Evolutionary conservation across 2,797 vertebrate species (phyloP).

Genomic region (Arnoldichthys spilopterus): DNA sequence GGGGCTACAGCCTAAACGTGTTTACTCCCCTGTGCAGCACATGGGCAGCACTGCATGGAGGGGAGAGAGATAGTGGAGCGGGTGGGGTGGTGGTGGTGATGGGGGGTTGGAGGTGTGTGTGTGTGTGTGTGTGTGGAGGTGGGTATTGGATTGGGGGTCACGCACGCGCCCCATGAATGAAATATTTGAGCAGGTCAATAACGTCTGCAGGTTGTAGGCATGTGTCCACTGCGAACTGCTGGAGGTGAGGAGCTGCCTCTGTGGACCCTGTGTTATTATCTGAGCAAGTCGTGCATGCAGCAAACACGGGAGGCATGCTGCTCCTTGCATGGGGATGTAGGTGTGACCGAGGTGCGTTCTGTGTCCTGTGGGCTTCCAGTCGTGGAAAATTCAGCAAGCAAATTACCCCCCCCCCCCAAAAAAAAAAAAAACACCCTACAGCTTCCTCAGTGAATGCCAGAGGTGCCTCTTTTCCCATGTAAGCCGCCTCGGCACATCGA

Average conservation of each 20-base stretch:
- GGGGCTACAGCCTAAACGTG: too few species aligned
- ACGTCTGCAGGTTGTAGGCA: neutral
- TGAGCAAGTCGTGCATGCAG: neutral
- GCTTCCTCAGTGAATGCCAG: constrained; percentile 78
- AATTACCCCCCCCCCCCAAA: too few species aligned
- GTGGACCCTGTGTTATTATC: neutral
- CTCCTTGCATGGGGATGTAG: neutral
- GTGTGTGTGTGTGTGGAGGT: too few species aligned
- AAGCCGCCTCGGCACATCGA: constrained; percentile 90
- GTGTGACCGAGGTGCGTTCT: neutral
- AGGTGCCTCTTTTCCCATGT: constrained; percentile 91
- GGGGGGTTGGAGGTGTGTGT: too few species aligned
- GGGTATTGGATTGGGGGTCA: neutral
- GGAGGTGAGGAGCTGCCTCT: neutral
- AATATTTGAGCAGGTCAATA: neutral
- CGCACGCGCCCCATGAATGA: neutral
- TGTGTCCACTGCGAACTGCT: too few species aligned
- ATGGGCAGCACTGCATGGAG: too few species aligned
- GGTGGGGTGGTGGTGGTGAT: too few species aligned
- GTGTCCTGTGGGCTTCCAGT: neutral
- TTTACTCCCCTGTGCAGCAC: too few species aligned
- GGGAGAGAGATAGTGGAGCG: too few species aligned
- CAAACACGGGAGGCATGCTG: neutral
- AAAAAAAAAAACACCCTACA: neutral
- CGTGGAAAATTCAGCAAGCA: constrained; percentile 18